phyloP scores from a whole-genome alignment of 1,140 invertebrate species.

The Periplaneta americana region DNA sequence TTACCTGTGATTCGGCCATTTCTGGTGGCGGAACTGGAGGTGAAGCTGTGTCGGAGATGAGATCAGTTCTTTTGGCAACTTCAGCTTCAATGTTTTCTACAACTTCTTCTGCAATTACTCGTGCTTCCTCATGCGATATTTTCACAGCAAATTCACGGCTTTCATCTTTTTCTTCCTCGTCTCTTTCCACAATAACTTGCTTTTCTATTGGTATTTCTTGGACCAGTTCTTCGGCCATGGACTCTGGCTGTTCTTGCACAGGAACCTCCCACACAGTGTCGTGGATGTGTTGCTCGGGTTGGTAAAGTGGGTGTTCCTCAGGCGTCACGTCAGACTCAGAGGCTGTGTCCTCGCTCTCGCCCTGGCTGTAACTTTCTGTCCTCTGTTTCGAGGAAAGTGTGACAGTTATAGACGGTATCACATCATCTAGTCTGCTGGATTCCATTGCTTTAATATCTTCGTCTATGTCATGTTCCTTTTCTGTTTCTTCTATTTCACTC shows the following conservation, averaged over 20 bases:
- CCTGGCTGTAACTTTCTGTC: slow-evolving; percentile 18
- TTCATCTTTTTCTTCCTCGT: slow-evolving; percentile 29
- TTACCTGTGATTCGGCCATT: slow-evolving; percentile 33
- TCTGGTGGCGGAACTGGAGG: slow-evolving; percentile 21
- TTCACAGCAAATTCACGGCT: slow-evolving; percentile 13
- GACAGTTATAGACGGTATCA: slow-evolving; percentile 22
- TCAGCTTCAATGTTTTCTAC: slow-evolving; percentile 47
- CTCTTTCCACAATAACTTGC: slow-evolving; percentile 33
- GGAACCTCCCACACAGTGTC: slow-evolving; percentile 59
- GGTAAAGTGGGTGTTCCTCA: slow-evolving; percentile 21
- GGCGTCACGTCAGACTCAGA: slow-evolving; percentile 46
- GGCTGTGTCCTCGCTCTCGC: slow-evolving; percentile 48
- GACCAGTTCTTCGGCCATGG: slow-evolving; percentile 25
- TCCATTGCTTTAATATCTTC: slow-evolving; percentile 33
- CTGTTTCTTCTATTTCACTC: slow-evolving; percentile 43
- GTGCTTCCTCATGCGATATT: slow-evolving; percentile 35
- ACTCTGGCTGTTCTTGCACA: slow-evolving; percentile 41
- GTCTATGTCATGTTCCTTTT: slow-evolving; percentile 38
- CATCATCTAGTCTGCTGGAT: not conserved
- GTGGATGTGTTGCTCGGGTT: slow-evolving; percentile 29
- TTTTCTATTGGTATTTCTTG: slow-evolving; percentile 32
- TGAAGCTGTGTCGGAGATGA: slow-evolving; percentile 18
- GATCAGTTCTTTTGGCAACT: slow-evolving; percentile 36
- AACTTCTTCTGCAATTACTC: slow-evolving; percentile 42
- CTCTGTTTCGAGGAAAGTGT: slow-evolving; percentile 23